Base-by-base conservation (phyloP, 2,888 invertebrate species). In the Arrhopalites spinosus region DNA sequence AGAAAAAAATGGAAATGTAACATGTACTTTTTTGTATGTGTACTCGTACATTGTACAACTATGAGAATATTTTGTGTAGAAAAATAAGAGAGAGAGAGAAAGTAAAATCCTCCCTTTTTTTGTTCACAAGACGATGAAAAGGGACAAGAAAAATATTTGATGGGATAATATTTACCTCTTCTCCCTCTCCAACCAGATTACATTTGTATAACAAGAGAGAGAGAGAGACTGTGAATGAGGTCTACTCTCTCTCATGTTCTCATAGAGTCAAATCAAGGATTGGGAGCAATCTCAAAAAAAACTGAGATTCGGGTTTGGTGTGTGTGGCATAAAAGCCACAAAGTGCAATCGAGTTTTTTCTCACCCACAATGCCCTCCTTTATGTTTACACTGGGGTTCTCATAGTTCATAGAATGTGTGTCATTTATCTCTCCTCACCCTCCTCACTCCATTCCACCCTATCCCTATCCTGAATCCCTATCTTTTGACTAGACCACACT, bases 271-370 rank as follows among this genome's bases (percentile, higher is more conserved):
- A 71, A 71, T 71, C 71, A 71, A 71, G 71, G 53, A 61, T 59
- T 56, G 59, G 5, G n/a, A 7, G 59, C 61, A 71, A 71, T 71
- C 71, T 71, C 43, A 59, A 59, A 11, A 8, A 3, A 36, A 36
- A 11, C 36, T 11, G 5, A 36, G 36, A 36, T 3, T 36, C 36
- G 36, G 36, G 36, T 36, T 3, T 36, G 3, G n/a, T 59, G 64
- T 67, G 63, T 47, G 3, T 36, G 36, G 59, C 68, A 76, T 76
- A 76, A 71, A 76, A 76, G 63, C 68, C 76, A 72, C 76, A 73
- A 73, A 76, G 76, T 76, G 76, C 72, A 76, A 73, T 76, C 68
- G 67, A 61, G 53, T 71, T 74, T 64, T 75, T 68, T 67, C 47
- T 67, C 47, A 23, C 47, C n/a, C 45, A 29, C 67, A 27, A 27